A percentile compares a stretch with the other conserved stretches of the same genome.
Conservation (phyloP, 1,140 invertebrate species). For the Drosophila sproati region DNA sequence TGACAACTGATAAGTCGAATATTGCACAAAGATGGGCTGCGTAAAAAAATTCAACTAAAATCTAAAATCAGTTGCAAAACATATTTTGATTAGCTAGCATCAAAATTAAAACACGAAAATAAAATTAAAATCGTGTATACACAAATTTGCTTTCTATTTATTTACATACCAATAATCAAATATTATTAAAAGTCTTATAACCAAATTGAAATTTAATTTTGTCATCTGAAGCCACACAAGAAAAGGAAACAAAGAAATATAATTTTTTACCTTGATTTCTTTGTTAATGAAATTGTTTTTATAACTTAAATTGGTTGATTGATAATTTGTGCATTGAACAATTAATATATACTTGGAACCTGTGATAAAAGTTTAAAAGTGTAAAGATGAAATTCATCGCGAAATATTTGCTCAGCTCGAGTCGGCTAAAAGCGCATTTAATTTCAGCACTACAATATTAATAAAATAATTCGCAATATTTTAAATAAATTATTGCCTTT, state of each 20-base stretch:
- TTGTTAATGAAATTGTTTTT: conserved; percentile 37
- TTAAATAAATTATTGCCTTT: conserved; percentile 37
- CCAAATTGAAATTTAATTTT: conserved; percentile 18
- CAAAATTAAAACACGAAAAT: neutral
- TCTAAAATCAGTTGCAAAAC: conserved; percentile 24
- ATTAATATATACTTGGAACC: neutral
- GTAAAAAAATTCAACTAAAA: neutral
- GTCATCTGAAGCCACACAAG: too few relatives aligned
- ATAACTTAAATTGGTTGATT: conserved; percentile 42
- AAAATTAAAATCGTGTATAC: neutral
- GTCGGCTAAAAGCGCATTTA: conserved; percentile 18
- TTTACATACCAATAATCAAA: too few relatives aligned
- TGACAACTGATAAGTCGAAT: conserved; percentile 34
- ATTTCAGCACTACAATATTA: conserved; percentile 36
- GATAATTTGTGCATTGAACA: conserved; percentile 64
- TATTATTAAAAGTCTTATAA: conserved; percentile 19
- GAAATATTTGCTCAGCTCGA: conserved; percentile 45
- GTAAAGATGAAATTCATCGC: conserved; percentile 14
- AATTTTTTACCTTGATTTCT: neutral
- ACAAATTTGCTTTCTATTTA: conserved; percentile 5
- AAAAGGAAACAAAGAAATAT: neutral
- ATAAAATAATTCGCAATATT: conserved; percentile 74
- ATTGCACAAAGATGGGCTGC: conserved; percentile 3
- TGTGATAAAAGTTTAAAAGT: too few relatives aligned
- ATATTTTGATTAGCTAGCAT: conserved; percentile 11